Evolutionary conservation across 2,888 invertebrate genomes (phyloP).

Genomic region (Serrognathus titanus): DNA sequence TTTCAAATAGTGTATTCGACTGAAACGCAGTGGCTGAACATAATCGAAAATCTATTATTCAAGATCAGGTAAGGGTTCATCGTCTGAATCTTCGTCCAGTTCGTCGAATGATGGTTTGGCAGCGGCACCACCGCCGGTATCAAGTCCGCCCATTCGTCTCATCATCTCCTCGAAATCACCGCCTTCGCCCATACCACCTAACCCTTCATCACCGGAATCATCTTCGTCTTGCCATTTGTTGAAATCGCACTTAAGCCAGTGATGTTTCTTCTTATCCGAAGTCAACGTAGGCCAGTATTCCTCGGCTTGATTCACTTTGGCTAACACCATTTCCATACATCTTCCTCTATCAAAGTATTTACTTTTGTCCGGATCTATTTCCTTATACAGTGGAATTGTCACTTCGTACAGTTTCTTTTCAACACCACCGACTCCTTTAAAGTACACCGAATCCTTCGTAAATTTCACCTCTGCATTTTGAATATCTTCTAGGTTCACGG

Average conservation of each 20-base stretch:
- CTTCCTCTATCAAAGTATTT: constrained; percentile 62
- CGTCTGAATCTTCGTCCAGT: constrained; percentile 69
- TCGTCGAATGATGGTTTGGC: constrained; percentile 73
- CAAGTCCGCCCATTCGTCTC: constrained; percentile 71
- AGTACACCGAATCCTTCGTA: constrained; percentile 64
- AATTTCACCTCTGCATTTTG: constrained; percentile 73
- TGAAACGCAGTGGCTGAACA: too few relatives aligned
- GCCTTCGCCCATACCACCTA: constrained; percentile 38
- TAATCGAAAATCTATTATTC: constrained; percentile 49
- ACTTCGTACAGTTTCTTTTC: constrained; percentile 78
- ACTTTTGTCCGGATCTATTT: constrained; percentile 72
- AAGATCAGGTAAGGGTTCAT: constrained; percentile 74
- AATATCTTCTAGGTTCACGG: constrained; percentile 80
- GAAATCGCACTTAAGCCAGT: constrained; percentile 92
- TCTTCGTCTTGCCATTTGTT: constrained; percentile 93
- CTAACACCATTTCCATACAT: constrained; percentile 65
- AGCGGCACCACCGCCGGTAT: constrained; percentile 58
- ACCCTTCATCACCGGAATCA: constrained; percentile 71
- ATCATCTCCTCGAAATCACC: constrained; percentile 70
- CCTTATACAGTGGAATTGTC: constrained; percentile 72
- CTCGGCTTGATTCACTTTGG: constrained; percentile 58
- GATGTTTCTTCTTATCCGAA: constrained; percentile 76
- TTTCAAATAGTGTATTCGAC: too few relatives aligned
- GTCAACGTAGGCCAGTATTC: constrained; percentile 82
- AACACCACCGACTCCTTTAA: constrained; percentile 75